These are phyloP conservation scores for Platorchestia sp. DNA, from an alignment of 1,140 invertebrate genomes.

Conservation along the genomic window DNA sequence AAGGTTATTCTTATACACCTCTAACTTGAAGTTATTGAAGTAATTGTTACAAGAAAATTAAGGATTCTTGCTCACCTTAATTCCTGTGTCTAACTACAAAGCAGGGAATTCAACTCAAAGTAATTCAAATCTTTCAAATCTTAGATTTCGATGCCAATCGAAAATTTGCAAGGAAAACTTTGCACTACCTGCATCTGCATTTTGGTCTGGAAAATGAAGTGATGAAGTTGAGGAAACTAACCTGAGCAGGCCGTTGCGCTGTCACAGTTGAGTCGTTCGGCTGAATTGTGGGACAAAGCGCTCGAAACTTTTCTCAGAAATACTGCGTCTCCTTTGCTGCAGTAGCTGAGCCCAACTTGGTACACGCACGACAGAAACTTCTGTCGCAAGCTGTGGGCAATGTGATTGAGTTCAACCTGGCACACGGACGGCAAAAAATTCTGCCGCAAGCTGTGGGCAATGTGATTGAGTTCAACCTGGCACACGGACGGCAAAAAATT, in stretches of 20 bases:
- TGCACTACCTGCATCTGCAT: neutral
- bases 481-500: neutral
- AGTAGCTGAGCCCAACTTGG: neutral
- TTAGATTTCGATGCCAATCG: too few species aligned
- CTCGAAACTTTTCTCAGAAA: conserved; percentile 17
- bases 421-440: neutral
- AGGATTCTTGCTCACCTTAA: too few species aligned
- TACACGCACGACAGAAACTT: conserved; percentile 19
- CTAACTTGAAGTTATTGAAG: too few species aligned
- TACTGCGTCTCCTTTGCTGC: neutral
- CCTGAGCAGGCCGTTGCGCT: neutral
- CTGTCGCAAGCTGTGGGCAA: neutral
- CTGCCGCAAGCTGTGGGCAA: neutral
- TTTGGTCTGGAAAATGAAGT: neutral
- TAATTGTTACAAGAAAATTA: too few species aligned
- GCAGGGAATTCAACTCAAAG: too few species aligned
- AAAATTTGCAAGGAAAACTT: too few species aligned
- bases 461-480: neutral
- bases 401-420: neutral
- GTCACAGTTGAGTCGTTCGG: neutral
- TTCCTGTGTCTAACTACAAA: too few species aligned
- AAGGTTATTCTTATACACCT: too few species aligned
- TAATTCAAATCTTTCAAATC: too few species aligned
- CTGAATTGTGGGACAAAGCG: neutral
- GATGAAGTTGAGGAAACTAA: neutral